phyloP scores from a whole-genome alignment of 1,140 invertebrate genomes.

The Reticulitermes speratus region DNA sequence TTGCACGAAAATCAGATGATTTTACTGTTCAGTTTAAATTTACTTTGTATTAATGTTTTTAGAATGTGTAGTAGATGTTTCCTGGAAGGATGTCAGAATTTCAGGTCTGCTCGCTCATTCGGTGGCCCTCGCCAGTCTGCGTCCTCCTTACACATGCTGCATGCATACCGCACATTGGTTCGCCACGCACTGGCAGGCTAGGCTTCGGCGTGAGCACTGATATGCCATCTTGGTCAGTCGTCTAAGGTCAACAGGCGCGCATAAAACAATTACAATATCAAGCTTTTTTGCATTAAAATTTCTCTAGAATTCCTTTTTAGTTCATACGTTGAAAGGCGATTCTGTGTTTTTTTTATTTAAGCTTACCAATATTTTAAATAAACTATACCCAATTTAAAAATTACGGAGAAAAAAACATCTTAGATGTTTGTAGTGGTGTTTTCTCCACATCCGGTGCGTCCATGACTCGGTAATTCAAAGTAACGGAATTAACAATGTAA shows the following conservation, averaged over 20 bases:
- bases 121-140: background rate
- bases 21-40: background rate
- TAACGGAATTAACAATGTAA: too few species aligned
- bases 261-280: background rate
- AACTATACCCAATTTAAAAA: too few species aligned
- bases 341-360: too few species aligned
- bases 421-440: too few species aligned
- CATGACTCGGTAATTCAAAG: too few species aligned
- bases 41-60: background rate
- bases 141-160: background rate
- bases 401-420: too few species aligned
- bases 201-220: background rate
- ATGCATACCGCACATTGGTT: background rate
- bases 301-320: too few species aligned
- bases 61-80: background rate
- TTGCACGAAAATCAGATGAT: too few species aligned
- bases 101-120: background rate
- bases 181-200: background rate
- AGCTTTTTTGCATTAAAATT: too few species aligned
- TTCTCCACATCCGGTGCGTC: too few species aligned
- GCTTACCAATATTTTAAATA: too few species aligned
- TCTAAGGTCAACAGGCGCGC: background rate
- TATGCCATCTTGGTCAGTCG: background rate
- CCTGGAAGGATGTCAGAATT: background rate
- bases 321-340: too few species aligned